Conservation (phyloP, 2,797 vertebrate species). For the Argentina silus region DNA sequence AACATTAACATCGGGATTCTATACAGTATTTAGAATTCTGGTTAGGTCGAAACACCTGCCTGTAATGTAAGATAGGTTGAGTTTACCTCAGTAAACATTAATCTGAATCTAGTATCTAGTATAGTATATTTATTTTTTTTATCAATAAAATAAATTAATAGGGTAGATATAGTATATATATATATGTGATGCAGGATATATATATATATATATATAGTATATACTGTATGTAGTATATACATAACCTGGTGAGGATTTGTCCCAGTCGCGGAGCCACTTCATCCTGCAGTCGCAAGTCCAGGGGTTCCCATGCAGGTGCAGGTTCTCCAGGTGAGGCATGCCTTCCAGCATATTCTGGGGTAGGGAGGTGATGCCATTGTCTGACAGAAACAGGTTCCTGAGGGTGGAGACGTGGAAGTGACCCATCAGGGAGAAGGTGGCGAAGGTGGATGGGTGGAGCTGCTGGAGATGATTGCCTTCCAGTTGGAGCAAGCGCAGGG, state of each 20-base stretch:
- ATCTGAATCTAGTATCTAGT: too few species aligned
- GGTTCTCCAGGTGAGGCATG: slow-evolving; percentile 86
- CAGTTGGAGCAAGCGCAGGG: slow-evolving; percentile 86
- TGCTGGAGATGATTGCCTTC: slow-evolving; percentile 90
- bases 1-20: neutral
- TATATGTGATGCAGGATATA: too few species aligned
- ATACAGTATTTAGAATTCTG: too few species aligned
- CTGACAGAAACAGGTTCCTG: slow-evolving; percentile 88
- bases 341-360: slow-evolving; percentile 69
- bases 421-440: slow-evolving; percentile 83
- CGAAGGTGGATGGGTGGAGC: slow-evolving; percentile 87
- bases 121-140: too few species aligned
- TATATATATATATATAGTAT: too few species aligned
- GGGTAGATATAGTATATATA: too few species aligned
- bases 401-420: slow-evolving; percentile 87
- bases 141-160: too few species aligned
- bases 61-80: too few species aligned
- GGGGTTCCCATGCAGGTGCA: slow-evolving; percentile 90
- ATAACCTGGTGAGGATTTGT: slow-evolving; percentile 79
- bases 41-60: too few species aligned
- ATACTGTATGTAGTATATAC: neutral
- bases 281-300: slow-evolving; percentile 91
- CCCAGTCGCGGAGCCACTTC: slow-evolving; percentile 84
- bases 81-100: too few species aligned
- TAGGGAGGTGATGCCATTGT: slow-evolving; percentile 83